Evolutionary conservation across 1,140 invertebrate genomes (phyloP).

Genomic region (Oryctes rhinoceros): DNA sequence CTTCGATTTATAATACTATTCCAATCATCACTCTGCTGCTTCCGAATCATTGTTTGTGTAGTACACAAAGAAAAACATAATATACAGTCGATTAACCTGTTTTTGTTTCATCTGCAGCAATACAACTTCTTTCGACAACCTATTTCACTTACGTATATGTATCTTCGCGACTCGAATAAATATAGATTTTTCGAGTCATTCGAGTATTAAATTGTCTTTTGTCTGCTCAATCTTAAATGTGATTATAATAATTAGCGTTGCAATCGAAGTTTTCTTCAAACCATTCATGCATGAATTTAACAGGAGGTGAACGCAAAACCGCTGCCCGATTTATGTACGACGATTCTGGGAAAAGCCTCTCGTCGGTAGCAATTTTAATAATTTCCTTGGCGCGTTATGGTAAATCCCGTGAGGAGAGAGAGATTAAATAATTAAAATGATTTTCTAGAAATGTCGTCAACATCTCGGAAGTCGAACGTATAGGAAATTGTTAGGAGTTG

Average conservation of each 20-base stretch:
- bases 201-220: constrained; percentile 34
- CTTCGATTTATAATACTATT: too few species aligned
- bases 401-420: constrained; percentile 7
- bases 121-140: neutral
- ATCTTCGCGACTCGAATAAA: neutral
- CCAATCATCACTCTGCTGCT: too few species aligned
- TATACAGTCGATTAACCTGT: neutral
- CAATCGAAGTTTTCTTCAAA: neutral
- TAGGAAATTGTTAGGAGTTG: neutral
- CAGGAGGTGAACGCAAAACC: neutral
- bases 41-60: neutral
- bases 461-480: neutral
- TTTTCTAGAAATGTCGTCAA: neutral
- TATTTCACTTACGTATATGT: neutral
- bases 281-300: constrained; percentile 19
- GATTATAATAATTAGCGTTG: constrained; percentile 18
- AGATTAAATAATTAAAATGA: neutral
- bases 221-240: constrained; percentile 9
- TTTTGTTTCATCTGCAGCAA: neutral
- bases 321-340: neutral
- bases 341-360: constrained; percentile 21
- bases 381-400: constrained; percentile 8
- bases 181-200: constrained; percentile 5
- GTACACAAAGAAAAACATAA: constrained; percentile 19
- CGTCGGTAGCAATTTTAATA: neutral